These are phyloP conservation scores for Cosmopolites sordidus DNA, from an alignment of 2,888 invertebrate species.

Conservation along the genomic window DNA sequence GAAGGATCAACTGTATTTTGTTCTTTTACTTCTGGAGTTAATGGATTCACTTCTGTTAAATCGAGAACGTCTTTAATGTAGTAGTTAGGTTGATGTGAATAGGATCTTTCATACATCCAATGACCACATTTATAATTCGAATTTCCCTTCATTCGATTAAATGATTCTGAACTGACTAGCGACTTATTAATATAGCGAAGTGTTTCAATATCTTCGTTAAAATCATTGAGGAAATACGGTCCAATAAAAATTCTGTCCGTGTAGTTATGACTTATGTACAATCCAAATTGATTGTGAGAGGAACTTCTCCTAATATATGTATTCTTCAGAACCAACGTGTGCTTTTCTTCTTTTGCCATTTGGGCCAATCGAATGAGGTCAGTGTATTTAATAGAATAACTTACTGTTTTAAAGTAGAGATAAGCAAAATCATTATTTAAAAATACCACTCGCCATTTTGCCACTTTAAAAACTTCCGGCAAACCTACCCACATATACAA, in stretches of 20 bases:
- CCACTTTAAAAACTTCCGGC: constrained; percentile 27
- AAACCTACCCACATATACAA: constrained; percentile 31
- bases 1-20: too few species aligned
- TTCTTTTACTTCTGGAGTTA: neutral
- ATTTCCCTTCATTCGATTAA: constrained; percentile 38
- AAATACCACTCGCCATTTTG: constrained; percentile 54
- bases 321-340: constrained; percentile 50
- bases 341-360: constrained; percentile 49
- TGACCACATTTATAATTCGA: constrained; percentile 26
- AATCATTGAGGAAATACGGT: constrained; percentile 37
- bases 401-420: constrained; percentile 51
- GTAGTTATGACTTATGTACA: constrained; percentile 42
- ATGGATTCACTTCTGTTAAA: too few species aligned
- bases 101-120: constrained; percentile 30
- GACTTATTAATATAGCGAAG: constrained; percentile 39
- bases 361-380: constrained; percentile 51
- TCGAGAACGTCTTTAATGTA: too few species aligned
- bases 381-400: constrained; percentile 54
- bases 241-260: constrained; percentile 44
- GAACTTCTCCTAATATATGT: constrained; percentile 31
- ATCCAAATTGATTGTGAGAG: constrained; percentile 39
- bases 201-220: constrained; percentile 41
- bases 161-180: constrained; percentile 37
- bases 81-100: neutral
- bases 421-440: constrained; percentile 55